Conservation (phyloP, 2,113 vertebrate species). For the Thryonomys swinderianus region DNA sequence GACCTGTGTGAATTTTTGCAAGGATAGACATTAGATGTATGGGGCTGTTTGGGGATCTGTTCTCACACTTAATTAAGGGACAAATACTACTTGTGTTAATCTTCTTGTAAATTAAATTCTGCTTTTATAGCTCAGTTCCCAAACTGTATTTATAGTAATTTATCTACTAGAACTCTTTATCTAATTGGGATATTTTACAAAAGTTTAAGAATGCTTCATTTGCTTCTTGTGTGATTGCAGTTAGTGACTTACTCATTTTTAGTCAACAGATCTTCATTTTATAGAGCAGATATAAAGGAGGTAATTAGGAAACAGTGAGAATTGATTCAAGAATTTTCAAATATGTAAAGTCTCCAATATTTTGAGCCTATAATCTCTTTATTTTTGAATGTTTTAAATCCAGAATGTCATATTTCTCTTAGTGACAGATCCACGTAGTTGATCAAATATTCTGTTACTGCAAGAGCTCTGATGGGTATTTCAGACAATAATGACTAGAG, state of each 20-base stretch:
- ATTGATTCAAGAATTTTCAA: not conserved
- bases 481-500: not conserved
- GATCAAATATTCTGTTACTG: not conserved
- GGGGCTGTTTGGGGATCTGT: not conserved
- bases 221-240: not conserved
- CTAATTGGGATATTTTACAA: not conserved
- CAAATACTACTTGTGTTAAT: not conserved
- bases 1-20: not conserved
- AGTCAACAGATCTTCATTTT: not conserved
- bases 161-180: constrained; percentile 4
- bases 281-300: not conserved
- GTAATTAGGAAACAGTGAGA: not conserved
- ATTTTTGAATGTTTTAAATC: not conserved
- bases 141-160: not conserved
- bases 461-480: not conserved
- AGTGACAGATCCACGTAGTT: not conserved
- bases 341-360: not conserved
- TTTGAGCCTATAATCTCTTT: not conserved
- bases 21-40: fast-evolving
- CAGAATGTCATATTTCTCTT: not conserved
- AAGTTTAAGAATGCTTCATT: not conserved
- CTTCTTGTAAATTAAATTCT: not conserved
- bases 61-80: not conserved
- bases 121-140: not conserved
- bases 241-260: not conserved